A percentile compares a stretch with the other conserved stretches of the same genome.
Evolutionary conservation across 2,888 invertebrate species (phyloP).

Genomic region (Parochlus steinenii): DNA sequence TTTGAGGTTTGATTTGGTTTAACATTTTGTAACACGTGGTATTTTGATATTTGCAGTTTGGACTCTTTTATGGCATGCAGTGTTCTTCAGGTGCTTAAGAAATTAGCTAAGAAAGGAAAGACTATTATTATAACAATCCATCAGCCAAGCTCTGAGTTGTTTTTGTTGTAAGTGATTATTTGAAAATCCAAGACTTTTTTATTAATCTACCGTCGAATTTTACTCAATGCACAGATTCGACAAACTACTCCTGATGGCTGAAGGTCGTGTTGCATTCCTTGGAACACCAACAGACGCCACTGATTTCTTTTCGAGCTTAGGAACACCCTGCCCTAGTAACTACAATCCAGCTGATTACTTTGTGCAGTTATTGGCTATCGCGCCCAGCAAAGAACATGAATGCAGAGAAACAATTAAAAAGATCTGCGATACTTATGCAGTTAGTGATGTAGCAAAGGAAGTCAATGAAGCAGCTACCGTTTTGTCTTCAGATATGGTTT

Average conservation of each 20-base stretch:
- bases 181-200: too few relatives aligned
- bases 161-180: too few relatives aligned
- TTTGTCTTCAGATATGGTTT: conserved; percentile 11
- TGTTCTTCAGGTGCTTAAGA: conserved; percentile 67
- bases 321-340: conserved; percentile 70
- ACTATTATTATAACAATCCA: conserved; percentile 59
- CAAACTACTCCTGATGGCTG: conserved; percentile 74
- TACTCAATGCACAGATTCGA: too few relatives aligned
- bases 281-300: conserved; percentile 67
- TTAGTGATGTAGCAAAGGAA: conserved; percentile 17
- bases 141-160: conserved; percentile 86
- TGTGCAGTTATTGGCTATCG: conserved; percentile 73
- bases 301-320: conserved; percentile 60
- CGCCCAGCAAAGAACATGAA: conserved; percentile 65
- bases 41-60: conserved; percentile 59
- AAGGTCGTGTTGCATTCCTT: conserved; percentile 77
- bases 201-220: too few relatives aligned
- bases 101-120: conserved; percentile 63
- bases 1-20: too few relatives aligned
- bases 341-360: conserved; percentile 93
- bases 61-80: conserved; percentile 96
- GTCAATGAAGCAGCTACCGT: conserved; percentile 3
- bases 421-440: conserved; percentile 56
- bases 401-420: conserved; percentile 62
- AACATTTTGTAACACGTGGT: background rate